Evolutionary conservation across 2,888 invertebrate species (phyloP), one percentile per base, ranked within the genome.

Genomic region (Lithosia quadra): DNA sequence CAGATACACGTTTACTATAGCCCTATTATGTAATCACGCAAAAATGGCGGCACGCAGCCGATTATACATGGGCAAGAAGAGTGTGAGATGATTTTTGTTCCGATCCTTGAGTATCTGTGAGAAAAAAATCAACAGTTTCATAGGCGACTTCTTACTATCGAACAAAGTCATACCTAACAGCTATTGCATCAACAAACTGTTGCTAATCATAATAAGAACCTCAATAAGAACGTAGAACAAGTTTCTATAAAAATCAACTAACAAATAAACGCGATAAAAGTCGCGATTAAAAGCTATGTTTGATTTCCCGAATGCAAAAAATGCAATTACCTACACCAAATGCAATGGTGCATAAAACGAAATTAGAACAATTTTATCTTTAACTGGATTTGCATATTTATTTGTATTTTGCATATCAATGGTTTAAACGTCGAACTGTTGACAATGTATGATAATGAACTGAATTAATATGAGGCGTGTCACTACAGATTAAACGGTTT

Each of bases 381-480:
- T 49, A 49, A n/a, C 49, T 18, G 43, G 2, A 43, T 43, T 43
- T 43, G 43, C 7, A 18, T 43, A 43, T 18, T 7, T 18, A 43
- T 49, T 49, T 49, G n/a, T 18, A 49, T n/a, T 49, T 49, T n/a
- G n/a, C 49, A 49, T n/a, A 8, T 49, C n/a, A 9, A 49, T 49
- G 49, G 49, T 49, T 43, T 43, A 7, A n/a, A 18, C 1, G 8
- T 49, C 49, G n/a, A 49, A 49, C 49, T 49, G 8, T 49, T n/a
- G 9, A n/a, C 9, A 18, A 49, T 49, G 43, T 43, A 43, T 49
- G 49, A n/a, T 49, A 49, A 49, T 49, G 49, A 49, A 49, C n/a
- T 49, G 49, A 49, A 49, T 49, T 49, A 49, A 49, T n/a, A 49
- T n/a, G 49, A 43, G 43, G 43, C 9, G 49, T n/a, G 49, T 49